These are phyloP conservation scores for Drosophila setifemur DNA, from an alignment of 1,140 invertebrate species.

Conservation along the genomic window DNA sequence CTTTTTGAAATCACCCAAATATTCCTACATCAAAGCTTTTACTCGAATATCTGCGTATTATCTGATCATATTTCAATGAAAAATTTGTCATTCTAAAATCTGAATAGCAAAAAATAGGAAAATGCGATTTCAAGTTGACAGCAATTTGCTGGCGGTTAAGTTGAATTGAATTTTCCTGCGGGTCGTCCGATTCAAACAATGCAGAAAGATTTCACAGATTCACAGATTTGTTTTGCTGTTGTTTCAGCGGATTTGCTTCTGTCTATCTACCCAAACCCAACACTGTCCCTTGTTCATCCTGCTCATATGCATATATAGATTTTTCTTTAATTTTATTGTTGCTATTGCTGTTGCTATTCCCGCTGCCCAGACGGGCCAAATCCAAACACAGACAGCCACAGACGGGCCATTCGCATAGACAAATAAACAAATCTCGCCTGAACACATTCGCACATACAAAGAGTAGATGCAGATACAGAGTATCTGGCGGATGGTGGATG, in stretches of 20 bases:
- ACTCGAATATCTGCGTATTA: too few species aligned
- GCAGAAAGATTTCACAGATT: conserved; percentile 50
- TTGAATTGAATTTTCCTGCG: conserved; percentile 53
- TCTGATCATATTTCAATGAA: conserved; percentile 2
- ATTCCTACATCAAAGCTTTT: conserved; percentile 8
- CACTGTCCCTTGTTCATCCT: conserved; percentile 9
- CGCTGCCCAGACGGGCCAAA: conserved; percentile 65
- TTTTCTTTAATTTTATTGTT: conserved; percentile 54
- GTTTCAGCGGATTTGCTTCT: conserved; percentile 52
- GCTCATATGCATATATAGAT: conserved; percentile 47
- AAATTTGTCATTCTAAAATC: conserved; percentile 15
- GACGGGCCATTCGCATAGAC: conserved; percentile 69
- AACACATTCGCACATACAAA: conserved; percentile 8
- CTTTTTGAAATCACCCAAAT: too few species aligned
- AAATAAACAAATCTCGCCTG: conserved; percentile 76
- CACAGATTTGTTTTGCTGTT: conserved; percentile 58
- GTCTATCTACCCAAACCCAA: conserved; percentile 28
- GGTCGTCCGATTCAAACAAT: conserved; percentile 26
- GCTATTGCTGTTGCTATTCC: too few species aligned
- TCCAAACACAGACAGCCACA: conserved; percentile 75
- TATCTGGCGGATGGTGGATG: conserved; percentile 49
- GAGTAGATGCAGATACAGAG: conserved; percentile 15
- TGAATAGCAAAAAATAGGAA: neutral
- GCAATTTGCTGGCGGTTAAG: conserved; percentile 26
- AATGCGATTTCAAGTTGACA: conserved; percentile 25